Percentiles rank a stretch among this genome's conserved stretches.
Conservation (phyloP, 2,888 invertebrate species). For the Ommatoiulus sabulosus region DNA sequence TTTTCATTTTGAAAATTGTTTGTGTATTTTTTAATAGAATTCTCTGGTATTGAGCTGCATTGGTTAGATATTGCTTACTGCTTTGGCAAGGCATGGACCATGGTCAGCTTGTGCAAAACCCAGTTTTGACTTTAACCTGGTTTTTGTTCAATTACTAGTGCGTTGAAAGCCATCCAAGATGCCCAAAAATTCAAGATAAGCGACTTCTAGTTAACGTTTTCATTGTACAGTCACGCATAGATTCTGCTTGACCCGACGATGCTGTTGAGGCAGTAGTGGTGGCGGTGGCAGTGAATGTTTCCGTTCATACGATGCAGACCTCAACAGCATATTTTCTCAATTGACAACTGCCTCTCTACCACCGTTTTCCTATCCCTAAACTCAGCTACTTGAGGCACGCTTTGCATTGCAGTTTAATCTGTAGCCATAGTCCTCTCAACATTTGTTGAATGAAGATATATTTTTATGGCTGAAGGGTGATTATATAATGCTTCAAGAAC, state of each 20-base stretch:
- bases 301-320: neutral
- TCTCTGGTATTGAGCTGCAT: neutral
- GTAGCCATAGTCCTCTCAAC: neutral
- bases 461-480: slow-evolving; percentile 29
- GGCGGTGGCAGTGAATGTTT: neutral
- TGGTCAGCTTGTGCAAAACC: slow-evolving; percentile 17
- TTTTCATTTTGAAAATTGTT: no score
- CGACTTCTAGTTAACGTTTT: slow-evolving; percentile 41
- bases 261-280: slow-evolving; percentile 40
- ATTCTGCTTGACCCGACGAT: slow-evolving; percentile 12
- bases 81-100: neutral
- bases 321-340: neutral
- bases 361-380: slow-evolving; percentile 1
- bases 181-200: slow-evolving; percentile 48
- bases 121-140: slow-evolving; percentile 14
- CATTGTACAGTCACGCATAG: slow-evolving; percentile 10
- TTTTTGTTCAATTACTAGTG: slow-evolving; percentile 47
- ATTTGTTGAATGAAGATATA: slow-evolving; percentile 44
- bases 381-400: slow-evolving; percentile 20
- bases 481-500: slow-evolving; percentile 16
- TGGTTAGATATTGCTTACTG: neutral
- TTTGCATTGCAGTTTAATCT: slow-evolving; percentile 23
- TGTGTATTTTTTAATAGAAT: neutral
- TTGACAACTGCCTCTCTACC: neutral
- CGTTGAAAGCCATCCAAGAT: slow-evolving; percentile 48